Percentiles rank a stretch among this genome's conserved stretches.
Evolutionary conservation across 2,888 invertebrate species (phyloP).

Genomic region (Epinotia brunnichana): DNA sequence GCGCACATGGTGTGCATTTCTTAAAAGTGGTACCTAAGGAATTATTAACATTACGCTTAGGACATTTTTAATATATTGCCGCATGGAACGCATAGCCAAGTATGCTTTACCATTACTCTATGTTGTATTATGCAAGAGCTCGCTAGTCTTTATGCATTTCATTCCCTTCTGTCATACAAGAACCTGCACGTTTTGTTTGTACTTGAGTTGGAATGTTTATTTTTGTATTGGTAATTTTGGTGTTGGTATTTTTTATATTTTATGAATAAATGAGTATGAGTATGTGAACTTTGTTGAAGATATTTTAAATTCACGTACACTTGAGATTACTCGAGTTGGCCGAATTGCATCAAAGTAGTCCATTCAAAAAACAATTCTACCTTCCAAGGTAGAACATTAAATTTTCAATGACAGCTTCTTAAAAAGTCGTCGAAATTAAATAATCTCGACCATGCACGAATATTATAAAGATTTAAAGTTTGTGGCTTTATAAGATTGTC

Average conservation of each 20-base stretch:
- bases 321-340: too few relatives aligned
- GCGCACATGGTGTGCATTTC: neutral
- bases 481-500: too few relatives aligned
- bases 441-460: too few relatives aligned
- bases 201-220: neutral
- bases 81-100: neutral
- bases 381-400: too few relatives aligned
- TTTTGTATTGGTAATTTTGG: too few relatives aligned
- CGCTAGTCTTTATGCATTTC: constrained; percentile 3
- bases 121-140: constrained; percentile 14
- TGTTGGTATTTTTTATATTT: too few relatives aligned
- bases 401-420: too few relatives aligned
- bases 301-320: neutral
- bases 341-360: too few relatives aligned
- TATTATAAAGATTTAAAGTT: too few relatives aligned
- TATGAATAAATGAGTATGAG: too few relatives aligned
- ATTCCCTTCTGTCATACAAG: neutral
- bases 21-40: neutral
- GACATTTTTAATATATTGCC: neutral
- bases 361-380: too few relatives aligned
- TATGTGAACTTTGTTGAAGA: neutral
- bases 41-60: neutral
- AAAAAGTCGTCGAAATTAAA: too few relatives aligned
- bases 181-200: neutral
- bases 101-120: constrained; percentile 10